phyloP scores from a whole-genome alignment of 2,797 vertebrate genomes.

The Pitangus sulphuratus region DNA sequence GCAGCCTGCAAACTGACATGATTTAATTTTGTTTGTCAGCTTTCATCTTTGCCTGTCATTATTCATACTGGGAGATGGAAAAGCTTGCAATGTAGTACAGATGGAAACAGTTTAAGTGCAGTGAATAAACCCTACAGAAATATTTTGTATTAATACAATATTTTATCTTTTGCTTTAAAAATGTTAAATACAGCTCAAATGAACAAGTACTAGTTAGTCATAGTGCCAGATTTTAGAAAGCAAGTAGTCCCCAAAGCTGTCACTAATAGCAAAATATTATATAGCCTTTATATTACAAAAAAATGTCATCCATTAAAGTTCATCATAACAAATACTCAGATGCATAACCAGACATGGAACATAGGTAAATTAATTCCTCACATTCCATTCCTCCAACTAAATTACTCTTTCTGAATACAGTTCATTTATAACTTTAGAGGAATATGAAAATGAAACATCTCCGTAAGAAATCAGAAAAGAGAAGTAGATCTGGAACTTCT shows the following conservation, averaged over 20 bases:
- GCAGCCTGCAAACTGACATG: neutral
- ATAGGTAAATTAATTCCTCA: neutral
- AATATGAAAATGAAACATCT: neutral
- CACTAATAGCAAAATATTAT: neutral
- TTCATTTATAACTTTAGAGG: neutral
- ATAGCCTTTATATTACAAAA: neutral
- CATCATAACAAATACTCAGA: neutral
- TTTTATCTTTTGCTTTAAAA: neutral
- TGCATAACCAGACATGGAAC: neutral
- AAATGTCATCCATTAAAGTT: neutral
- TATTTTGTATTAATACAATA: neutral
- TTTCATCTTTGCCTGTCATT: neutral
- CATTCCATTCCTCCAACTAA: neutral
- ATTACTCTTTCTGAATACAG: neutral
- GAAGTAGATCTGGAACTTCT: neutral
- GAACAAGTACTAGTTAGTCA: neutral
- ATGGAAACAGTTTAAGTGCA: neutral
- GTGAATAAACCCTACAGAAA: neutral
- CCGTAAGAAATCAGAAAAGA: neutral
- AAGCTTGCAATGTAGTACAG: neutral
- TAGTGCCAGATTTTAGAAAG: neutral
- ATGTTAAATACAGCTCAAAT: neutral
- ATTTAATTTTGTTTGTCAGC: neutral
- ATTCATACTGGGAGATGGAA: neutral
- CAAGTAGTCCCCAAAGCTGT: neutral